phyloP scores from a whole-genome alignment of 1,140 invertebrate species.

The Trachelipus rathkii region DNA sequence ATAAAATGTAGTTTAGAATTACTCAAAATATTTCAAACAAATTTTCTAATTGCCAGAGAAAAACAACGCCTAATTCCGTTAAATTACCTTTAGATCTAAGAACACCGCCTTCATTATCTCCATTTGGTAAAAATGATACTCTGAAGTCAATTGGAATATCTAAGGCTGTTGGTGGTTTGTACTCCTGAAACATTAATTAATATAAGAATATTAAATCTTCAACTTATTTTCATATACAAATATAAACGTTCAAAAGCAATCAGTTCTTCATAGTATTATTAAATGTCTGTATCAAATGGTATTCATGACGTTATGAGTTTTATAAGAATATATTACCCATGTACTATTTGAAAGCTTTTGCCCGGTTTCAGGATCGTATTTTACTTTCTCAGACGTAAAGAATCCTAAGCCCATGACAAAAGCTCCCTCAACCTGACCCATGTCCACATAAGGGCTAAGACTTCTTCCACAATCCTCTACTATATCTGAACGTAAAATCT shows the following conservation, averaged over 20 bases:
- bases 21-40: too few species aligned
- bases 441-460: conserved; percentile 70
- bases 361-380: conserved; percentile 63
- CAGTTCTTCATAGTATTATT: too few species aligned
- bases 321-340: conserved; percentile 75
- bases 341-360: conserved; percentile 66
- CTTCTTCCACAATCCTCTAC: conserved; percentile 71
- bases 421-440: conserved; percentile 82
- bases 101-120: conserved; percentile 63
- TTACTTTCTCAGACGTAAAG: conserved; percentile 68
- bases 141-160: conserved; percentile 81
- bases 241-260: too few species aligned
- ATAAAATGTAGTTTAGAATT: too few species aligned
- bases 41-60: too few species aligned
- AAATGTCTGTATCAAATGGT: too few species aligned
- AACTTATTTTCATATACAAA: too few species aligned
- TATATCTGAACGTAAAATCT: conserved; percentile 62
- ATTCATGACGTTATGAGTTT: too few species aligned
- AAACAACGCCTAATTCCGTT: too few species aligned
- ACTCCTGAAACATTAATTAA: conserved; percentile 60
- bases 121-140: conserved; percentile 65
- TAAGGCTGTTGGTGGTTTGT: conserved; percentile 73
- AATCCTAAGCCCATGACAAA: conserved; percentile 83
- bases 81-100: conserved; percentile 77
- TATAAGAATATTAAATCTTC: too few species aligned